Conservation (phyloP, 2,888 invertebrate genomes). For the Sminthurinus aureus region DNA sequence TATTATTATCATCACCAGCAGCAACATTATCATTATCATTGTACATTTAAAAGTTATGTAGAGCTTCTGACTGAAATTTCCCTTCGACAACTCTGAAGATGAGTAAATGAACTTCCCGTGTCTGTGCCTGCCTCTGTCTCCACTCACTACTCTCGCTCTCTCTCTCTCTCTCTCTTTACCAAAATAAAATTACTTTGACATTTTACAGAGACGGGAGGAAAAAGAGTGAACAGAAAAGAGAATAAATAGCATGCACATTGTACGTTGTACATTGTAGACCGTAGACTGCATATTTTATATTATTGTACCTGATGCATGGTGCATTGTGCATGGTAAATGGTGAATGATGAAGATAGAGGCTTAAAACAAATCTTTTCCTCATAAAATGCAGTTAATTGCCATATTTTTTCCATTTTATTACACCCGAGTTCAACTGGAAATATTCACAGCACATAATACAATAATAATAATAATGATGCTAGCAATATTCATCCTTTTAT, state of each 20-base stretch:
- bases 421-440: neutral
- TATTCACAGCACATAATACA: neutral
- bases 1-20: too few species aligned
- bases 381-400: conserved; percentile 18
- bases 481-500: too few species aligned
- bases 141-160: neutral
- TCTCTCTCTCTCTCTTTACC: conserved; percentile 13
- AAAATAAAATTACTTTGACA: neutral
- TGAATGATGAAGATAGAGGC: conserved; percentile 3
- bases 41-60: neutral
- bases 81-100: neutral
- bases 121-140: neutral
- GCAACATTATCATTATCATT: too few species aligned
- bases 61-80: neutral
- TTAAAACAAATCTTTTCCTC: conserved; percentile 24
- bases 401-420: neutral
- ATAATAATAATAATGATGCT: too few species aligned
- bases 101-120: neutral
- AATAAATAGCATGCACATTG: conserved; percentile 10
- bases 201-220: conserved; percentile 9
- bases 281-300: neutral
- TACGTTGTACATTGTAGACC: neutral
- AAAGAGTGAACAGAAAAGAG: neutral
- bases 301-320: neutral
- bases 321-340: neutral